Evolutionary conservation across 2,797 vertebrate species (phyloP).

Genomic region (Helicolenus hilgendorfi): DNA sequence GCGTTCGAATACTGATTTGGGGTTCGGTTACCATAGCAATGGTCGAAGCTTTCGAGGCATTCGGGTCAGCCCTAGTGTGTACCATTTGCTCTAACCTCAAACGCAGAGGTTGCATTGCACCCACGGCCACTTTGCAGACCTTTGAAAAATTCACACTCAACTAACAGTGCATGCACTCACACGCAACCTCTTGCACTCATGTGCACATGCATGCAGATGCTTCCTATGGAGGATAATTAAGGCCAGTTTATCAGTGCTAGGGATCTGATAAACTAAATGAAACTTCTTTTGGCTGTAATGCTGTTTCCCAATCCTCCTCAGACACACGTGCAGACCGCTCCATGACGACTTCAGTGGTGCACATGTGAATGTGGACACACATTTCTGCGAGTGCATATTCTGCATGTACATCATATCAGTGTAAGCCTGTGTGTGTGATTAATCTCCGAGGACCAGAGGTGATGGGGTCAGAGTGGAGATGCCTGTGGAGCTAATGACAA

Average conservation of each 20-base stretch:
- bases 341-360: not conserved
- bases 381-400: not conserved
- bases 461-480: constrained; percentile 61
- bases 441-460: constrained; percentile 67
- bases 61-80: too few relatives aligned
- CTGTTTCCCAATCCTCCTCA: constrained; percentile 55
- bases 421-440: constrained; percentile 45
- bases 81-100: not conserved
- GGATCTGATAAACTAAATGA: constrained; percentile 54
- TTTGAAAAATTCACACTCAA: not conserved
- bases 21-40: too few relatives aligned
- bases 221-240: constrained; percentile 22
- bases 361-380: not conserved
- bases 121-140: not conserved
- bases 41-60: too few relatives aligned
- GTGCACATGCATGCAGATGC: constrained; percentile 3
- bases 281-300: constrained; percentile 34
- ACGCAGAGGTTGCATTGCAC: not conserved
- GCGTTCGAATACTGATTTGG: too few relatives aligned
- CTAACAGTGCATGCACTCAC: not conserved
- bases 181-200: not conserved
- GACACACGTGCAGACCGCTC: not conserved
- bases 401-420: not conserved
- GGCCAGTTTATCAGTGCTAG: constrained; percentile 43
- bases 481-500: constrained; percentile 73